phyloP scores from a whole-genome alignment of 2,797 vertebrate species.

The Rhyacichthys aspro region DNA sequence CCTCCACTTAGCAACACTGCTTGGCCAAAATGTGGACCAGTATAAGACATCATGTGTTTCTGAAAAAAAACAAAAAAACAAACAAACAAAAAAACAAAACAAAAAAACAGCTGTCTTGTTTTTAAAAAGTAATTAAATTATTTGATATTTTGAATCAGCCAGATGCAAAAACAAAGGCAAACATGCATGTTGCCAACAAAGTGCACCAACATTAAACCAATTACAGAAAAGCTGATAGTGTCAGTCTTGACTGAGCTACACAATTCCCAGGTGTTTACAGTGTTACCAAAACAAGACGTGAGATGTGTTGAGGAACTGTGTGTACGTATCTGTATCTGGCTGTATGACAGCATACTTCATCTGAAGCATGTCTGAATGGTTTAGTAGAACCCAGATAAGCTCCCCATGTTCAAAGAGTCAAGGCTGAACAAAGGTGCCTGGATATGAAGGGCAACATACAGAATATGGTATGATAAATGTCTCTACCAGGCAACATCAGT shows the following conservation, averaged over 20 bases:
- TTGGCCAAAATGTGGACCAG: too few relatives aligned
- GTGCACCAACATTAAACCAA: conserved; percentile 40
- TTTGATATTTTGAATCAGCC: too few relatives aligned
- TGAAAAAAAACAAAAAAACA: too few relatives aligned
- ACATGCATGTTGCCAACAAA: background rate
- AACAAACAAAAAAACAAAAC: too few relatives aligned
- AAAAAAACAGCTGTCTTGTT: too few relatives aligned
- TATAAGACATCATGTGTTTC: too few relatives aligned
- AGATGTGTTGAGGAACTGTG: conserved; percentile 43
- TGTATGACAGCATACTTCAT: conserved; percentile 30
- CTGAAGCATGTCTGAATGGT: conserved; percentile 30
- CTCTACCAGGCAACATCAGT: conserved; percentile 12
- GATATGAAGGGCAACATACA: conserved; percentile 46
- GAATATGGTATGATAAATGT: conserved; percentile 32
- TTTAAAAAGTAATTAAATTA: too few relatives aligned
- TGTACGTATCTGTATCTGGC: conserved; percentile 6
- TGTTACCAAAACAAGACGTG: conserved; percentile 42
- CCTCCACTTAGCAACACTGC: too few relatives aligned
- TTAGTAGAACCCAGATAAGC: conserved; percentile 48
- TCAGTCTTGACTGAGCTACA: conserved; percentile 53
- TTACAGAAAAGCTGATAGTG: conserved; percentile 53
- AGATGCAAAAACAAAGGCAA: background rate
- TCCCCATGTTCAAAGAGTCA: conserved; percentile 30
- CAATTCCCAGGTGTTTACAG: conserved; percentile 27
- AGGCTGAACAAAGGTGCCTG: conserved; percentile 40